These are phyloP conservation scores for Lithophane socia DNA, from an alignment of 2,888 invertebrate genomes.

Conservation along the genomic window DNA sequence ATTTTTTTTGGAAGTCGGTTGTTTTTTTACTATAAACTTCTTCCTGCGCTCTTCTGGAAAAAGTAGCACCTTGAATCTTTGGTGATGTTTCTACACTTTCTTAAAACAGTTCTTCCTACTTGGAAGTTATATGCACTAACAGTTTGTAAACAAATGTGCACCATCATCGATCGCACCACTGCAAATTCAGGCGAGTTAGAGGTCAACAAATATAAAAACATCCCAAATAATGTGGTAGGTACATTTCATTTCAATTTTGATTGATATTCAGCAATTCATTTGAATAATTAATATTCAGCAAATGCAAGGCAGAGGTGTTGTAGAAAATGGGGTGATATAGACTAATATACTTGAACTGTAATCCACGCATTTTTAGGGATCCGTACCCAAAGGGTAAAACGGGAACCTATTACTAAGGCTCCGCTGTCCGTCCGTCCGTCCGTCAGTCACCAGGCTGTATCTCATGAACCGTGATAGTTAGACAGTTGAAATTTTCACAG, in stretches of 20 bases:
- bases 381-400: too few relatives aligned
- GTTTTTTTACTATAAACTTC: neutral
- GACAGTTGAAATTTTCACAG: too few relatives aligned
- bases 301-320: neutral
- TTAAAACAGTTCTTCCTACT: neutral
- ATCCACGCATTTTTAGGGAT: neutral
- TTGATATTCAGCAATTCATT: too few relatives aligned
- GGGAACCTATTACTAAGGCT: too few relatives aligned
- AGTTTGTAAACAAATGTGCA: neutral
- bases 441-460: too few relatives aligned
- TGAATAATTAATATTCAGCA: too few relatives aligned
- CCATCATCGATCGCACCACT: neutral
- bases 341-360: neutral
- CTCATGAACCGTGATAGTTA: too few relatives aligned
- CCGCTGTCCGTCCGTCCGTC: too few relatives aligned
- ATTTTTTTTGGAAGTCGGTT: too few relatives aligned
- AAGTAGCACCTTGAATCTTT: neutral
- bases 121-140: neutral
- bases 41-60: neutral
- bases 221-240: neutral
- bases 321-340: neutral
- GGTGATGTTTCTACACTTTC: neutral
- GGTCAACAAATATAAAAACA: neutral
- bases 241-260: neutral
- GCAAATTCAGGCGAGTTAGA: neutral